Conservation (phyloP, 1,140 invertebrate genomes). For the Colletes gigas region DNA sequence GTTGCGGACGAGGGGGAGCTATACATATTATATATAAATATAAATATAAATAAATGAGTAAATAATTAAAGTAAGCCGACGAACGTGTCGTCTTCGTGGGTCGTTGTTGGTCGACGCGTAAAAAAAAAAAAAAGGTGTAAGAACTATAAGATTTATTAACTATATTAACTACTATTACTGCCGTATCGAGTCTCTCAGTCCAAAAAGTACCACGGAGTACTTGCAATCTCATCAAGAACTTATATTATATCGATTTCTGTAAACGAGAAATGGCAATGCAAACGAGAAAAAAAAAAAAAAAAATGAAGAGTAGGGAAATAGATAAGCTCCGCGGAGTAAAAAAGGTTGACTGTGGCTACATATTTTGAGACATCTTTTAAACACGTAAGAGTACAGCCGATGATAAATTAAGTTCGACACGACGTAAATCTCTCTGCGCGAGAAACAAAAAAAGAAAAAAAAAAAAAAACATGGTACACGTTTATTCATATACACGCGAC, state of each 20-base stretch:
- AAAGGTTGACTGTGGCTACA: constrained; percentile 55
- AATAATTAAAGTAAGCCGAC: constrained; percentile 44
- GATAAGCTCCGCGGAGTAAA: constrained; percentile 23
- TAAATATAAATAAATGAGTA: constrained; percentile 46
- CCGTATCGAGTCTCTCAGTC: constrained; percentile 63
- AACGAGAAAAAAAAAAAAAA: constrained; percentile 25
- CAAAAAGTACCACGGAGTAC: constrained; percentile 41
- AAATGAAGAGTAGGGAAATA: constrained; percentile 8
- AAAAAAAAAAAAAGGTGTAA: constrained; percentile 19
- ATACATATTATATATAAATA: constrained; percentile 53
- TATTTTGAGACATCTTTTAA: constrained; percentile 66
- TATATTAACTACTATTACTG: constrained; percentile 54
- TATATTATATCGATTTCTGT: constrained; percentile 30
- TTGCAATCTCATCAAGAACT: constrained; percentile 37
- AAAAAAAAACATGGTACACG: constrained; percentile 35
- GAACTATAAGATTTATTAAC: constrained; percentile 34
- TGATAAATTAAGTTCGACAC: constrained; percentile 27
- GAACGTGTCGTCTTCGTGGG: constrained; percentile 35
- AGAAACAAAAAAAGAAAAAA: constrained; percentile 5
- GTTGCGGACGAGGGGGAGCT: constrained; percentile 42
- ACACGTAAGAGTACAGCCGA: constrained; percentile 8
- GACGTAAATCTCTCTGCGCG: constrained; percentile 14
- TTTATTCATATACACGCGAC: constrained; percentile 56
- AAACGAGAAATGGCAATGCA: not conserved
- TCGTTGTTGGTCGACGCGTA: constrained; percentile 23